A percentile compares a stretch with the other conserved stretches of the same genome.
Evolutionary conservation across 1,140 invertebrate species (phyloP).

Genomic region (Chymomyza costata): DNA sequence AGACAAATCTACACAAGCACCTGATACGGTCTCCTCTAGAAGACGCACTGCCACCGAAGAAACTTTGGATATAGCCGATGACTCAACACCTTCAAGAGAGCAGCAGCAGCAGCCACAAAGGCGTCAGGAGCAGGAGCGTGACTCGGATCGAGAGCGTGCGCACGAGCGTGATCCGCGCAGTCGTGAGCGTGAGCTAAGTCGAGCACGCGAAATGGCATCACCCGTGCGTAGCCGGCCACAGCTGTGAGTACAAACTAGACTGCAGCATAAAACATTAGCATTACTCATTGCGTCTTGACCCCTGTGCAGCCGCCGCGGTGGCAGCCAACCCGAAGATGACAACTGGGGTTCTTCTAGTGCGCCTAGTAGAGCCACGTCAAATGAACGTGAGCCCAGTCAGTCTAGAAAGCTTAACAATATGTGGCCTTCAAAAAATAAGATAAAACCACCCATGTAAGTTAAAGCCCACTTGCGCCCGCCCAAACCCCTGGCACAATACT

Average conservation of each 20-base stretch:
- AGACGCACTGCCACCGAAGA: constrained; percentile 67
- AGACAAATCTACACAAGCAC: neutral
- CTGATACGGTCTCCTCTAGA: constrained; percentile 15
- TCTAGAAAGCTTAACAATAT: constrained; percentile 49
- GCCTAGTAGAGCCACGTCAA: constrained; percentile 61
- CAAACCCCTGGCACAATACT: neutral
- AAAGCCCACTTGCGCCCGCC: neutral
- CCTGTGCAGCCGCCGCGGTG: constrained; percentile 39
- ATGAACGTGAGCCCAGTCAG: constrained; percentile 57
- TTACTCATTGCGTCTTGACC: constrained; percentile 18
- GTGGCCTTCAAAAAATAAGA: constrained; percentile 54
- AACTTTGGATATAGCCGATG: constrained; percentile 57
- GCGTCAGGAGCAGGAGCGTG: constrained; percentile 39
- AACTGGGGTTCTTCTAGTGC: constrained; percentile 70
- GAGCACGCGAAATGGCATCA: constrained; percentile 43
- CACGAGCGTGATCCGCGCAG: constrained; percentile 50
- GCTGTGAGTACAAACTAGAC: constrained; percentile 43
- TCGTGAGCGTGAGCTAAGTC: constrained; percentile 53
- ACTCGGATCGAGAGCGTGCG: constrained; percentile 18
- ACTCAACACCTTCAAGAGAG: constrained; percentile 43
- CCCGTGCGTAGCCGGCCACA: constrained; percentile 59
- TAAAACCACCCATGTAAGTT: constrained; percentile 58
- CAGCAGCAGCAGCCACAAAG: constrained; percentile 29
- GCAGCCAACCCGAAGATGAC: constrained; percentile 51
- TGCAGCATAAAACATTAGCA: constrained; percentile 1